Conservation (phyloP, 2,113 vertebrate species). For the Spea bombifrons region DNA sequence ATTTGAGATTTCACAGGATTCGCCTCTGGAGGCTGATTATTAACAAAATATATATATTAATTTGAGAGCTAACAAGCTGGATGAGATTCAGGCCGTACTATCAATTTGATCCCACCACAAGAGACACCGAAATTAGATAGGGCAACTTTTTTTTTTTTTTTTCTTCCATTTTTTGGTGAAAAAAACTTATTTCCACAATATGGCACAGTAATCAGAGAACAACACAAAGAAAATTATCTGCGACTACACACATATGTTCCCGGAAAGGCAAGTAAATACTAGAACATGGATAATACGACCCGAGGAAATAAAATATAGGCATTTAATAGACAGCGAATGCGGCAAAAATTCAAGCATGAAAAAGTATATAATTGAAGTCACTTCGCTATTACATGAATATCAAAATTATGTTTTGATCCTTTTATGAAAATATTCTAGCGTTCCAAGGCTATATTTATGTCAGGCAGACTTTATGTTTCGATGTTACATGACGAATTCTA, state of each 20-base stretch:
- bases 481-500: slow-evolving; percentile 18
- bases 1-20: slow-evolving; percentile 38
- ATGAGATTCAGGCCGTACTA: slow-evolving; percentile 35
- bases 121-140: slow-evolving; percentile 40
- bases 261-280: neutral
- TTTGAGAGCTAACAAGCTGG: slow-evolving; percentile 47
- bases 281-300: neutral
- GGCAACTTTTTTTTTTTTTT: neutral
- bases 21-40: slow-evolving; percentile 41
- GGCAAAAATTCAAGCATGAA: neutral
- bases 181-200: slow-evolving; percentile 41
- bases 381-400: neutral
- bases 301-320: neutral
- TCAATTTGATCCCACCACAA: slow-evolving; percentile 34
- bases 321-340: neutral
- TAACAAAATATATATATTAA: slow-evolving; percentile 49
- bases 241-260: slow-evolving; percentile 4
- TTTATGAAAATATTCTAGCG: slow-evolving; percentile 7
- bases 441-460: slow-evolving; percentile 6
- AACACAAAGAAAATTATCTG: slow-evolving; percentile 16
- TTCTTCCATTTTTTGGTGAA: slow-evolving; percentile 6
- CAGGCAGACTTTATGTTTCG: slow-evolving; percentile 7
- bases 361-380: neutral
- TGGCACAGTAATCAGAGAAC: slow-evolving; percentile 20
- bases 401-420: slow-evolving; percentile 2